Conservation (phyloP, 2,888 invertebrate genomes). For the Venustoraphidia nigricollis region DNA sequence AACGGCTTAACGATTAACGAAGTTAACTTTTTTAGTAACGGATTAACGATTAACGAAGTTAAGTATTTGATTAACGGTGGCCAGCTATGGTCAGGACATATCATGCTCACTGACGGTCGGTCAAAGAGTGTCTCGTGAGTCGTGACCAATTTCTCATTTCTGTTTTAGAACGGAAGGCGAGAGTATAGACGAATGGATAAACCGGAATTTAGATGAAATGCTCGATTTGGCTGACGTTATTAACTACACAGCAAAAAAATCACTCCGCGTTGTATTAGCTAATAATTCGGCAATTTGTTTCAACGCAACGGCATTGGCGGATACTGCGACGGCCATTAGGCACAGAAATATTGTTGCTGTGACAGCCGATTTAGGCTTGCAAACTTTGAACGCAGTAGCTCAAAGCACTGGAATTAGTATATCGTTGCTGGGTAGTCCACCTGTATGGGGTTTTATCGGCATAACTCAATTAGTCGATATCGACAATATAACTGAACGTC, state of each 20-base stretch:
- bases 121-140: no score
- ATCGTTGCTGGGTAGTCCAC: conserved; percentile 37
- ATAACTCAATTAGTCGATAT: conserved; percentile 38
- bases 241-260: conserved; percentile 30
- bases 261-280: conserved; percentile 34
- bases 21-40: no score
- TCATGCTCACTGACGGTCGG: no score
- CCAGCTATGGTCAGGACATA: no score
- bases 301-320: conserved; percentile 34
- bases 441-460: conserved; percentile 48
- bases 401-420: conserved; percentile 30
- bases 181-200: conserved; percentile 16
- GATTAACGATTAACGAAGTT: no score
- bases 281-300: conserved; percentile 40
- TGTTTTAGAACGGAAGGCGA: conserved; percentile 17
- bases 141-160: no score
- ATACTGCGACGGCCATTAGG: conserved; percentile 25
- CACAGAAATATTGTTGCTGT: conserved; percentile 37
- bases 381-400: conserved; percentile 27
- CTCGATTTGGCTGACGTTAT: conserved; percentile 30
- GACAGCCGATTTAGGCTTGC: conserved; percentile 38
- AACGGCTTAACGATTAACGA: no score
- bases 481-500: conserved; percentile 34
- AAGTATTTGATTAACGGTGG: no score
- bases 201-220: conserved; percentile 23